A percentile compares a stretch with the other conserved stretches of the same genome.
phyloP scores from a whole-genome alignment of 2,888 invertebrate species.

The Catocala nupta region DNA sequence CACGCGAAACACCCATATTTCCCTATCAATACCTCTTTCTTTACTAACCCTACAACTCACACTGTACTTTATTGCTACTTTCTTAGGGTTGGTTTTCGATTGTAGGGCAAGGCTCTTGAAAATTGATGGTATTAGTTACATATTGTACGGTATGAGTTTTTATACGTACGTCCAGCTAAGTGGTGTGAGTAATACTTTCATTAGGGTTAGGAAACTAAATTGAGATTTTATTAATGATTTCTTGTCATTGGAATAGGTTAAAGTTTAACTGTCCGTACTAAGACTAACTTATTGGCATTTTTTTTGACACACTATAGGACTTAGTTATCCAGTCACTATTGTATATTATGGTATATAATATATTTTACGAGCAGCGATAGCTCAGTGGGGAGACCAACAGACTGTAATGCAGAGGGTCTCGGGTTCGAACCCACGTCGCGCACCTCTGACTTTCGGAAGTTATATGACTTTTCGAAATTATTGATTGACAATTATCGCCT shows the following conservation, averaged over 20 bases:
- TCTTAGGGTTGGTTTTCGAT: conserved; percentile 19
- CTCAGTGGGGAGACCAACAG: too few relatives aligned
- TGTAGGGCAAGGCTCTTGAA: conserved; percentile 36
- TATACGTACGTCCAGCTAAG: conserved; percentile 26
- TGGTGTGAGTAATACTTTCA: conserved; percentile 36
- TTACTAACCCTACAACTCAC: conserved; percentile 9
- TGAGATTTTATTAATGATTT: conserved; percentile 17
- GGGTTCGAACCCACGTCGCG: too few relatives aligned
- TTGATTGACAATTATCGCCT: too few relatives aligned
- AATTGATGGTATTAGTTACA: conserved; percentile 55
- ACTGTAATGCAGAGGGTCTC: too few relatives aligned
- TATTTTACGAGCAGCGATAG: too few relatives aligned
- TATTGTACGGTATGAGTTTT: conserved; percentile 52
- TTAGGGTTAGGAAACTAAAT: conserved; percentile 29
- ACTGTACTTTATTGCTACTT: not conserved
- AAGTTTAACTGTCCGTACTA: too few relatives aligned
- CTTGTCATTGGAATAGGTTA: not conserved
- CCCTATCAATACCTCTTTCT: conserved; percentile 62
- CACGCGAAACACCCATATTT: conserved; percentile 71
- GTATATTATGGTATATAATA: too few relatives aligned
- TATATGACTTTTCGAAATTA: too few relatives aligned
- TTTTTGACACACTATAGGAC: too few relatives aligned
- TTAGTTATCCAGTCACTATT: too few relatives aligned
- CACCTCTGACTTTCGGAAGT: too few relatives aligned
- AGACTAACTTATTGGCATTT: too few relatives aligned